Percentiles rank a stretch among this genome's conserved stretches.
These are phyloP conservation scores for Muntiacus reevesi DNA, from an alignment of 2,113 vertebrate species.

Conservation along the genomic window DNA sequence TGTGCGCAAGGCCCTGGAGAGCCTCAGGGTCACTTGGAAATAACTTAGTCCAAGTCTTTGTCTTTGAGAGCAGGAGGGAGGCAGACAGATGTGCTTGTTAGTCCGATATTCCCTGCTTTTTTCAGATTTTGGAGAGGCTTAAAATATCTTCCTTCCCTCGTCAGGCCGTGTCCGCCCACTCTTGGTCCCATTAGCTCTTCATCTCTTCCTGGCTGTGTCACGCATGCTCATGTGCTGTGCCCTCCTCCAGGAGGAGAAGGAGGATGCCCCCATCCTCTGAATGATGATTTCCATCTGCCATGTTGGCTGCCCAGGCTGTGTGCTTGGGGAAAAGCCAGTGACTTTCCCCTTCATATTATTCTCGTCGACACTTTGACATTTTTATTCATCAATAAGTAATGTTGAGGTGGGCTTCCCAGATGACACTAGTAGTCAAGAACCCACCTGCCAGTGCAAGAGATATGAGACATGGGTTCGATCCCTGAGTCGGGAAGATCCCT, in stretches of 20 bases:
- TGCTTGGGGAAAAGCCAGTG: not conserved
- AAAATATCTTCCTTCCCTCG: not conserved
- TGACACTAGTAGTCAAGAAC: not conserved
- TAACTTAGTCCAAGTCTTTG: not conserved
- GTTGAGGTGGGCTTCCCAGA: not conserved
- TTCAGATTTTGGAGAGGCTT: not conserved
- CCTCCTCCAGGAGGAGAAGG: not conserved
- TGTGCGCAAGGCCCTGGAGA: not conserved
- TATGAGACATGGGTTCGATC: not conserved
- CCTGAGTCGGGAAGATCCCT: not conserved
- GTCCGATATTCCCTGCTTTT: not conserved
- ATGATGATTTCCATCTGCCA: not conserved
- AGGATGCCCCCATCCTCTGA: too few species aligned
- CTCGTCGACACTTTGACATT: not conserved
- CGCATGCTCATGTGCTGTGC: accelerated
- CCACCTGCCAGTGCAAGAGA: not conserved
- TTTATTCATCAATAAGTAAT: not conserved
- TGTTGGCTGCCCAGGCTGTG: not conserved
- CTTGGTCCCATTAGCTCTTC: accelerated
- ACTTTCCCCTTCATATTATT: not conserved
- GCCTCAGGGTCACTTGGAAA: accelerated
- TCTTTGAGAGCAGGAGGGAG: not conserved
- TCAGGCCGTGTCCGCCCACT: not conserved
- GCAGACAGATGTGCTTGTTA: not conserved
- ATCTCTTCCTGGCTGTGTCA: accelerated